Evolutionary conservation across 2,113 vertebrate species (phyloP), one percentile per base, ranked within the genome.

Genomic region (Falco punctatus): DNA sequence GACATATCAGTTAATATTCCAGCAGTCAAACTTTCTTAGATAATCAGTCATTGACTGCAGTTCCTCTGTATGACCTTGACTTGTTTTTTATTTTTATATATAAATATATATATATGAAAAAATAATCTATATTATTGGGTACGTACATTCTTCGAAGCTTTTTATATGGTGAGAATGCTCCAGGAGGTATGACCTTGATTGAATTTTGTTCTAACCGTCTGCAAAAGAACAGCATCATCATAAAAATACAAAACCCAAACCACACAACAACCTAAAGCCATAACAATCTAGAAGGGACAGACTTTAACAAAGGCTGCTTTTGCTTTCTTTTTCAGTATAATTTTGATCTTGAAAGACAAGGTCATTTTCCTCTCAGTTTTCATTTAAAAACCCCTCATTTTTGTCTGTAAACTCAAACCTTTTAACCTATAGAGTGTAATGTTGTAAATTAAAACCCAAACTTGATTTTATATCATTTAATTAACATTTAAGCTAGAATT

Each of bases 201-300:
- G 99, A 98, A 95, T 99, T 99, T 98, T 99, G 99, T 96, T 99
- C 99, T 98, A 99, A 97, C 90, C 99, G 99, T 98, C 99, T 99
- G 98, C 75, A 98, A 96, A 94, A 96, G 33, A 95, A 89, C 5
- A 83, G 33, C 51, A 92, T 81, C 28, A 55, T 33, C 46, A 72
- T 75, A 78, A 96, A 96, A 92, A 90, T 33, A 66, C 17, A 90
- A 90, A 62, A 5, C 6, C 10, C 22, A 73, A 49, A 23, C 35
- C 80, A 94, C 93, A 49, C 5, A 57, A 12, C 77, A 89, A 48
- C 85, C 42, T 79, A 78, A 86, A 94, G 19, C 23, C 28, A n/a
- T 28, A 77, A 94, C 55, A 91, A 70, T 66, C 3, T n/a, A 77
- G 35, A 90, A 87, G 24, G n/a, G 57, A 38, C 5, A 49, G 19